A percentile compares a stretch with the other conserved stretches of the same genome.
phyloP scores from a whole-genome alignment of 2,797 vertebrate species.

The Setipinna tenuifilis region DNA sequence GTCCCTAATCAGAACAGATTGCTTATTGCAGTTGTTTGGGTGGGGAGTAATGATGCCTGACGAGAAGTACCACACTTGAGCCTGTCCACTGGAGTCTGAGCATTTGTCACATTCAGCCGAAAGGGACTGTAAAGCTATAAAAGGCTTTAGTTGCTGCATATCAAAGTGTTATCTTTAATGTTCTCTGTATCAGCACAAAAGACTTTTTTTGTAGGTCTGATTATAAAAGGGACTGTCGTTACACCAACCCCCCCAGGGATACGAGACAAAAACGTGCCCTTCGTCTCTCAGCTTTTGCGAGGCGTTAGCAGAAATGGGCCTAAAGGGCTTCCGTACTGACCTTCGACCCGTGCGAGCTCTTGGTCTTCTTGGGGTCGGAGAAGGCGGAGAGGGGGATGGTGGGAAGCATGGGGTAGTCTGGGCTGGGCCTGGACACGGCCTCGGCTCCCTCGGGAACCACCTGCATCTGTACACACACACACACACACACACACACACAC shows the following conservation, averaged over 20 bases:
- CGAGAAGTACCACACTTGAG: not conserved
- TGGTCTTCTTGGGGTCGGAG: conserved; percentile 98
- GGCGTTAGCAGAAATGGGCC: not conserved
- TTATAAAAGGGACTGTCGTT: too few species aligned
- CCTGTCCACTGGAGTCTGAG: not conserved
- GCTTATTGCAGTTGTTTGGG: not conserved
- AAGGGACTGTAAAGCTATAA: not conserved
- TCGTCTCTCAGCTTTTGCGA: not conserved
- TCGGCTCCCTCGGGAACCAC: conserved; percentile 98
- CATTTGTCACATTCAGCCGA: not conserved
- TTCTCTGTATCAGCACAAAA: too few species aligned
- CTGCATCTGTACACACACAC: conserved; percentile 80
- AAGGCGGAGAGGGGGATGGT: conserved; percentile 98
- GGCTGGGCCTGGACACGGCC: conserved; percentile 91
- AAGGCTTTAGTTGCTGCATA: not conserved
- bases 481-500: not conserved
- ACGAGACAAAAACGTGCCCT: too few species aligned
- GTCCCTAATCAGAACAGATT: not conserved
- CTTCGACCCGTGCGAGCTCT: conserved; percentile 94
- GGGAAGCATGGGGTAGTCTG: conserved; percentile 96
- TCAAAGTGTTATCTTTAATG: not conserved
- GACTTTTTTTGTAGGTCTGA: too few species aligned
- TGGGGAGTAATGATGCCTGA: not conserved
- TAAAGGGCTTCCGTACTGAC: conserved; percentile 67
- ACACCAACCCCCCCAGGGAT: too few species aligned